Conservation (phyloP, 2,888 invertebrate genomes). For the Drosophila atripex region DNA sequence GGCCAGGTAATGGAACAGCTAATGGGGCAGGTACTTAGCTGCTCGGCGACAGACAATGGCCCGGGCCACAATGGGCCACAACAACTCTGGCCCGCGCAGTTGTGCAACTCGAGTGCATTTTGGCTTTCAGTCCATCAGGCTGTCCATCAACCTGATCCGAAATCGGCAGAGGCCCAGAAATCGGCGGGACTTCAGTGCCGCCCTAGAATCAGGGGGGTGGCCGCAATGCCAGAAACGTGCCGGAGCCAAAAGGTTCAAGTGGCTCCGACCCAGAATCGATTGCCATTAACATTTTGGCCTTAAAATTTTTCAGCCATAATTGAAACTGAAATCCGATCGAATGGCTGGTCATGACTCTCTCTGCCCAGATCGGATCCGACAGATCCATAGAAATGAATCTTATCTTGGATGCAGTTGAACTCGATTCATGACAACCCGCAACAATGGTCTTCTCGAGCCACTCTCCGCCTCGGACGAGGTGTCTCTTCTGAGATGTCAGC, state of each 20-base stretch:
- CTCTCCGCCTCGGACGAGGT: too few species aligned
- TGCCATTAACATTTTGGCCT: constrained; percentile 13
- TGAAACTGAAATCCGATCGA: too few species aligned
- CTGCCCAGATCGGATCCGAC: neutral
- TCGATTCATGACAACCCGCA: neutral
- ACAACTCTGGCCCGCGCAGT: neutral
- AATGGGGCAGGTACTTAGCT: constrained; percentile 28
- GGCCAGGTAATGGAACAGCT: neutral
- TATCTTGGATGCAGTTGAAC: neutral
- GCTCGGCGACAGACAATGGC: neutral
- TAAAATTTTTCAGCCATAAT: too few species aligned
- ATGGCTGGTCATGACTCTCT: too few species aligned
- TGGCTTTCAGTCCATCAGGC: constrained; percentile 37
- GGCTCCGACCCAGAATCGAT: neutral
- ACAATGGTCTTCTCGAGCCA: neutral
- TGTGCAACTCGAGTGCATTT: constrained; percentile 1
- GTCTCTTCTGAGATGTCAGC: constrained; percentile 11
- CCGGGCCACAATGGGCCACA: neutral
- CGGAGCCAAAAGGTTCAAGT: constrained; percentile 54
- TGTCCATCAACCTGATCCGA: constrained; percentile 24
- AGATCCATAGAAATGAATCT: neutral
- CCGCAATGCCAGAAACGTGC: constrained; percentile 17
- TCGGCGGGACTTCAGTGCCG: constrained; percentile 57
- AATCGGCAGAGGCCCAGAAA: constrained; percentile 41
- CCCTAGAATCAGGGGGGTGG: constrained; percentile 59